Conservation (phyloP, 2,888 invertebrate species). For the Microctonus brassicae region DNA sequence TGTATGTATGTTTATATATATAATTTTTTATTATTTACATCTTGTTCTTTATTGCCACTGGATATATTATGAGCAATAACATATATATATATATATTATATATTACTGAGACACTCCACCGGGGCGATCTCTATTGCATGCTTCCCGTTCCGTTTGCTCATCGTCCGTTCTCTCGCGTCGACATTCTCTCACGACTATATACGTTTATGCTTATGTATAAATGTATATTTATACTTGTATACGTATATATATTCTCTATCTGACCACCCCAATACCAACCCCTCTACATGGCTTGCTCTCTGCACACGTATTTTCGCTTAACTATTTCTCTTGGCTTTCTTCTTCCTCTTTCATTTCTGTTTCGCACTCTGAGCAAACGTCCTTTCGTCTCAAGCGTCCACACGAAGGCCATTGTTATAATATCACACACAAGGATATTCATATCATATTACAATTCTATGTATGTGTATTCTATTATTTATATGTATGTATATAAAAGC, state of each 20-base stretch:
- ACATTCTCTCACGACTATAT: slow-evolving; percentile 14
- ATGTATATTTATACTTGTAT: neutral
- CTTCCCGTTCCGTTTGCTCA: slow-evolving; percentile 34
- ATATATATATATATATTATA: slow-evolving; percentile 22
- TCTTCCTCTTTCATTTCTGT: neutral
- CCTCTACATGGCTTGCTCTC: slow-evolving; percentile 13
- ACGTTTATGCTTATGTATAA: neutral
- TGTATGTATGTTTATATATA: neutral
- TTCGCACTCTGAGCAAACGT: neutral
- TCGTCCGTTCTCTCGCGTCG: slow-evolving; percentile 24
- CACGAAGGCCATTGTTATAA: neutral
- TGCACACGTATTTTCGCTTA: slow-evolving; percentile 20
- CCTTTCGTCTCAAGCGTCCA: neutral
- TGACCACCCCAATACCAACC: neutral
- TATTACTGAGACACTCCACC: slow-evolving; percentile 18
- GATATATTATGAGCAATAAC: slow-evolving; percentile 7
- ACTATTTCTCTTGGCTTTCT: slow-evolving; percentile 13
- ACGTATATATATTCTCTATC: neutral
- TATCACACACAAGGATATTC: neutral
- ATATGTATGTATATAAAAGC: neutral
- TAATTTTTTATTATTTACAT: neutral
- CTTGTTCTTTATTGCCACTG: neutral
- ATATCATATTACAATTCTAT: neutral
- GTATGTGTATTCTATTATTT: neutral
- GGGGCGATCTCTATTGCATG: slow-evolving; percentile 30